These are phyloP conservation scores for Stegodyphus mimosarum DNA, from an alignment of 1,140 invertebrate genomes.

Conservation along the genomic window DNA sequence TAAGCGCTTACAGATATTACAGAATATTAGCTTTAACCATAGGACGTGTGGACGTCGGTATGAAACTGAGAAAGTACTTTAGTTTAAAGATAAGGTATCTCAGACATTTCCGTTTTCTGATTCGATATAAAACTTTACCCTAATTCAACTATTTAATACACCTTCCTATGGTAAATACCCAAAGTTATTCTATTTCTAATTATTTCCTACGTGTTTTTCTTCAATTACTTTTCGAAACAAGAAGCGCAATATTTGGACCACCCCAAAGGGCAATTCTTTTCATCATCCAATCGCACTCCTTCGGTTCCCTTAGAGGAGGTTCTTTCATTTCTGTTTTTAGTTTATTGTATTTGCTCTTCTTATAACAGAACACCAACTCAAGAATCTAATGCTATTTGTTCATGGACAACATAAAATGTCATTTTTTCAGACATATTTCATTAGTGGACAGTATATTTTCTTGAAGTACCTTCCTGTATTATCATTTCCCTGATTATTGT, in stretches of 20 bases:
- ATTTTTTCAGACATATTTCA: constrained; percentile 23
- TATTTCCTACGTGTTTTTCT: too few species aligned
- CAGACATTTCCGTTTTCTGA: too few species aligned
- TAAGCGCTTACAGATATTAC: too few species aligned
- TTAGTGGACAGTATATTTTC: constrained; percentile 12
- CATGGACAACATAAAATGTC: constrained; percentile 31
- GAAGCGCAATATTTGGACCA: neutral
- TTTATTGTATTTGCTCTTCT: constrained; percentile 48
- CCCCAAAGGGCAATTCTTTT: neutral
- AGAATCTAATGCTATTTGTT: constrained; percentile 51
- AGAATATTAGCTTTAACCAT: too few species aligned
- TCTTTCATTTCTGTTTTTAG: constrained; percentile 39
- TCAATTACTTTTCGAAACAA: too few species aligned
- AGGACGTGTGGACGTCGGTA: too few species aligned
- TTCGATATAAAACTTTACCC: too few species aligned
- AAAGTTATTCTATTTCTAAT: too few species aligned
- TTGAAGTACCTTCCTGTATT: constrained; percentile 6
- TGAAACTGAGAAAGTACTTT: too few species aligned
- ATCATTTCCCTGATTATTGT: constrained; percentile 38
- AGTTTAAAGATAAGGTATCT: too few species aligned
- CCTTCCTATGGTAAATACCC: too few species aligned
- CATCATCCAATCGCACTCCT: constrained; percentile 6
- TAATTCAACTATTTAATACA: too few species aligned
- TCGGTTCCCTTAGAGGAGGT: neutral
- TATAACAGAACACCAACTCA: constrained; percentile 43